Percentiles rank a stretch among this genome's conserved stretches.
Evolutionary conservation across 2,888 invertebrate genomes (phyloP).

Genomic region (Cataglyphis cursor): DNA sequence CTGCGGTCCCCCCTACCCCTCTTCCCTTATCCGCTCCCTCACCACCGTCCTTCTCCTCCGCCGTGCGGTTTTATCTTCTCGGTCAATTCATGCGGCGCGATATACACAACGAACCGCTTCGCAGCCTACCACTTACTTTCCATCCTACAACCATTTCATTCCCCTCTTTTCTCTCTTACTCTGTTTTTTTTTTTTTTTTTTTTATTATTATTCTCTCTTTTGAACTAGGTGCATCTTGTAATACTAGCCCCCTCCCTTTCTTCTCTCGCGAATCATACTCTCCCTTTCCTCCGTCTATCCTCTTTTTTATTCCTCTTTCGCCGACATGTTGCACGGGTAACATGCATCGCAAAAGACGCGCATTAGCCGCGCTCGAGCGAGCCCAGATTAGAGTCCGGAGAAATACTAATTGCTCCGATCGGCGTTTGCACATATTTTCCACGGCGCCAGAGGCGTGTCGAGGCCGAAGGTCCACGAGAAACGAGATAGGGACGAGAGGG

Average conservation of each 20-base stretch:
- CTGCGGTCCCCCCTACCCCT: slow-evolving; percentile 31
- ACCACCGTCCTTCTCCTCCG: slow-evolving; percentile 20
- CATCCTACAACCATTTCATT: slow-evolving; percentile 10
- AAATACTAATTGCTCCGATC: slow-evolving; percentile 82
- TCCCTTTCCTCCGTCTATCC: slow-evolving; percentile 25
- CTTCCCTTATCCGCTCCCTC: background rate
- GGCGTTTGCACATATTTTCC: slow-evolving; percentile 81
- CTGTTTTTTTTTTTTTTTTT: slow-evolving; percentile 1
- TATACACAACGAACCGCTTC: slow-evolving; percentile 64
- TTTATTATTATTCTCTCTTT: slow-evolving; percentile 17
- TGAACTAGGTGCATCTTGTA: slow-evolving; percentile 27
- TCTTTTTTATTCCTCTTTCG: slow-evolving; percentile 30
- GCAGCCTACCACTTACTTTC: slow-evolving; percentile 57
- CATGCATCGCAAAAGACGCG: slow-evolving; percentile 59
- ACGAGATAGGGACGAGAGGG: slow-evolving; percentile 53
- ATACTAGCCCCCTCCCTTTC: slow-evolving; percentile 44
- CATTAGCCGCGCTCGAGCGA: slow-evolving; percentile 62
- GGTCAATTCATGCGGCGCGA: slow-evolving; percentile 82
- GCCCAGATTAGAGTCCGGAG: slow-evolving; percentile 75
- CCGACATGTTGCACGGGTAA: slow-evolving; percentile 43
- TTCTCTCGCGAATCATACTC: slow-evolving; percentile 17
- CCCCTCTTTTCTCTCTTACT: background rate
- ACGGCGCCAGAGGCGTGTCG: slow-evolving; percentile 74
- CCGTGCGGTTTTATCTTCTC: slow-evolving; percentile 75
- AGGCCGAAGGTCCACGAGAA: slow-evolving; percentile 61